Evolutionary conservation across 1,140 invertebrate species (phyloP), one percentile per base, ranked within the genome.

Genomic region (Antheraea mylitta): DNA sequence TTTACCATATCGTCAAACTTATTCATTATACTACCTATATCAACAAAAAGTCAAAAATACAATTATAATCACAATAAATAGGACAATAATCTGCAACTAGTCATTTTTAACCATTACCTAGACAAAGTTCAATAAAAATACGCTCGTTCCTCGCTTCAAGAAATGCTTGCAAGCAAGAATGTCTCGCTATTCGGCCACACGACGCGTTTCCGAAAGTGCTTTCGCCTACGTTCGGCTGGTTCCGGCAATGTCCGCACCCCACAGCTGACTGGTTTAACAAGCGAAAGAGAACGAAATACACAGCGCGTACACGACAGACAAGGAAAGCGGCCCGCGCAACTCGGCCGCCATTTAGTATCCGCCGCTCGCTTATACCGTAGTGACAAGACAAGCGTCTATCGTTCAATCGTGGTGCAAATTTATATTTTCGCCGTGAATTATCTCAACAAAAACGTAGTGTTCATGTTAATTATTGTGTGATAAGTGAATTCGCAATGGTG

Each of bases 341-440:
- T 76, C 79, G 70, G 86, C 87, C 86, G 87, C 87, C 87, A 88
- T 89, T 89, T 85, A 86, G 82, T 89, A 87, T 91, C 80, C 71
- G 86, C 87, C 87, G 85, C 74, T 82, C 85, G 70, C 83, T 84
- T 78, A 81, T 75, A 83, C 74, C 82, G 82, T 82, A 85, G 86
- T 88, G 86, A 91, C 86, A 89, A 80, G 45, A 53, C 82, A 83
- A 88, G 81, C 78, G 83, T 79, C 78, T 82, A 78, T 79, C 83
- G 82, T 77, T 77, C 75, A 74, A 74, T 73, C 84, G 81, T 74
- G 75, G 75, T 82, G 77, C 76, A 77, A 58, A 58, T 76, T n/a
- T 30, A 80, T 80, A 81, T 87, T 91, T 87, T 88, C 79, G 81
- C 81, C 85, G 85, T 90, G 85, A 87, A 72, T 67, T 75, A 71